These are phyloP conservation scores for Hecatera dysodea DNA, from an alignment of 2,888 invertebrate genomes.

Conservation along the genomic window DNA sequence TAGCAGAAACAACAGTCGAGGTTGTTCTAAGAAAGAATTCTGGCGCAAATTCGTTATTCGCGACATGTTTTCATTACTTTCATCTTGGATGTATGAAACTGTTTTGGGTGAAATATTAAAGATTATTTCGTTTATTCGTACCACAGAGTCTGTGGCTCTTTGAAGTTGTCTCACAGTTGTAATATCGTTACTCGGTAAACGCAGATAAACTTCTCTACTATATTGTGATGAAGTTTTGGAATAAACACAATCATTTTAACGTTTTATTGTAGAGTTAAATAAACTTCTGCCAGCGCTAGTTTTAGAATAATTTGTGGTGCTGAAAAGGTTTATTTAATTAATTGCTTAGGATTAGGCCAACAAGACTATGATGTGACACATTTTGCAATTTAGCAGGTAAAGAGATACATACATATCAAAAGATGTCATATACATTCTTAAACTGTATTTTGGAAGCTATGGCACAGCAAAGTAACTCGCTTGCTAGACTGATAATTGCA, in stretches of 20 bases:
- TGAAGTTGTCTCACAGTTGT: slow-evolving; percentile 48
- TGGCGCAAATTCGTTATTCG: slow-evolving; percentile 63
- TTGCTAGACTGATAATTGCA: neutral
- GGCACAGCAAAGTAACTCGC: neutral
- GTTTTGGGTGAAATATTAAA: slow-evolving; percentile 61
- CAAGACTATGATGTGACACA: neutral
- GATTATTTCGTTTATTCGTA: slow-evolving; percentile 49
- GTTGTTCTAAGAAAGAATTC: slow-evolving; percentile 62
- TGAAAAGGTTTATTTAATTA: neutral
- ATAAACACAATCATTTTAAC: neutral
- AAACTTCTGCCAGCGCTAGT: neutral
- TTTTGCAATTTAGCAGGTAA: neutral
- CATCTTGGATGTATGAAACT: slow-evolving; percentile 59
- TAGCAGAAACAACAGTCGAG: slow-evolving; percentile 49
- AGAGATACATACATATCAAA: no score
- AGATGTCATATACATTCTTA: no score
- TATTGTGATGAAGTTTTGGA: slow-evolving; percentile 22
- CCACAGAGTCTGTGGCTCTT: slow-evolving; percentile 45
- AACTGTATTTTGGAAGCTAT: neutral
- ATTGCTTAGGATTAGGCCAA: neutral
- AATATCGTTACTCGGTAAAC: slow-evolving; percentile 27
- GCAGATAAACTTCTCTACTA: slow-evolving; percentile 39
- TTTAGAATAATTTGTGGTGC: neutral
- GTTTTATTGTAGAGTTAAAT: neutral
- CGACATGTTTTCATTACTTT: slow-evolving; percentile 69